Percentiles rank a stretch among this genome's conserved stretches.
Evolutionary conservation across 2,888 invertebrate genomes (phyloP).

Genomic region (Oscheius sp.): DNA sequence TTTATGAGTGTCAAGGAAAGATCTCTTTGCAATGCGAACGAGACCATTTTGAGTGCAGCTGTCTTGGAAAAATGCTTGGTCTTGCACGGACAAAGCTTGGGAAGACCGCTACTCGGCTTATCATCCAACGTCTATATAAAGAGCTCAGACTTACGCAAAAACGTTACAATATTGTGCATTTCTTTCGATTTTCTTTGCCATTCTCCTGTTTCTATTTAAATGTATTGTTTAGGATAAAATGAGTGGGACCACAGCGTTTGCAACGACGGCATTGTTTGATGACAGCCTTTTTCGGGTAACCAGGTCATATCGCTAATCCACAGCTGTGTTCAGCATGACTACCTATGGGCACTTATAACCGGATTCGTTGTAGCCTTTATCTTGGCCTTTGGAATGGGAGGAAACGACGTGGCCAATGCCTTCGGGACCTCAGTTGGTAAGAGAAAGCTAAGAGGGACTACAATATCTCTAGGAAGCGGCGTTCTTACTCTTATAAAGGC

Average conservation of each 20-base stretch:
- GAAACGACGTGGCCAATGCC: slow-evolving; percentile 97
- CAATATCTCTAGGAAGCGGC: slow-evolving; percentile 38
- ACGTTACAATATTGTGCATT: no score
- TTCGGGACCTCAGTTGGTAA: slow-evolving; percentile 81
- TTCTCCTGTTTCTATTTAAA: no score
- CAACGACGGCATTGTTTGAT: slow-evolving; percentile 8
- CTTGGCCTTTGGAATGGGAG: slow-evolving; percentile 96
- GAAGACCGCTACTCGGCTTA: slow-evolving; percentile 3
- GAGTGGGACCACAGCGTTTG: no score
- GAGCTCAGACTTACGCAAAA: not conserved
- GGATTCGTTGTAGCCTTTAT: slow-evolving; percentile 94
- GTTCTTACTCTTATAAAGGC: slow-evolving; percentile 80
- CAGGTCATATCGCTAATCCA: not conserved
- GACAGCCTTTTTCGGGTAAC: slow-evolving; percentile 24
- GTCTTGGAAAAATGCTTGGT: slow-evolving; percentile 23
- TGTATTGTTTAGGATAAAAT: no score
- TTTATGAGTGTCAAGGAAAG: slow-evolving; percentile 26
- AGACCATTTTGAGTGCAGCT: not conserved
- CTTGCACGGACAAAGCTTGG: not conserved
- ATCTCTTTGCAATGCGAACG: not conserved
- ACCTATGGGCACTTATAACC: slow-evolving; percentile 86
- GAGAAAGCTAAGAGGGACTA: not conserved
- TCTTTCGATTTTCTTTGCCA: no score
- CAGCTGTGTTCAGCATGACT: slow-evolving; percentile 46
- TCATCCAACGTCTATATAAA: slow-evolving; percentile 1